Evolutionary conservation across 2,113 vertebrate genomes (phyloP).

Genomic region (Eclectus roratus): DNA sequence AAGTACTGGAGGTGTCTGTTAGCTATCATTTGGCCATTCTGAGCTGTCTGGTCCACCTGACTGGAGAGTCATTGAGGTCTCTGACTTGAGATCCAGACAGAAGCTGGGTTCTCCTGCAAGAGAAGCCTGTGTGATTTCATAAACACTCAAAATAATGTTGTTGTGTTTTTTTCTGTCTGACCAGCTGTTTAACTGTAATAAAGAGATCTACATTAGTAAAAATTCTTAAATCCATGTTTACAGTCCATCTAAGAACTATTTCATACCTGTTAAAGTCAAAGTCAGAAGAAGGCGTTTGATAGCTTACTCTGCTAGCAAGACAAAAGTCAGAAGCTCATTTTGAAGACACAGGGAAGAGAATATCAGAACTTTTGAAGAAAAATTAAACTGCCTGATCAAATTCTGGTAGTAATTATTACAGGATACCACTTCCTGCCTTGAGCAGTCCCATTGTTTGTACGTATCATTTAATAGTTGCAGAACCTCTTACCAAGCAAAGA

Average conservation of each 20-base stretch:
- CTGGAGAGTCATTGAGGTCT: not conserved
- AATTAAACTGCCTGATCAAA: not conserved
- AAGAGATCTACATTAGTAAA: not conserved
- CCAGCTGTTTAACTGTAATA: not conserved
- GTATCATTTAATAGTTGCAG: not conserved
- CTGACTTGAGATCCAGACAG: not conserved
- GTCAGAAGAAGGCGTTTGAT: not conserved
- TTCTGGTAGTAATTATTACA: not conserved
- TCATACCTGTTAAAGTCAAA: not conserved
- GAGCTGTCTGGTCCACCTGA: not conserved
- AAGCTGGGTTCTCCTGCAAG: not conserved
- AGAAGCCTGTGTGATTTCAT: not conserved
- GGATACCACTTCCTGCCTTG: not conserved
- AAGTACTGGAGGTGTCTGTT: not conserved
- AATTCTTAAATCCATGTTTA: not conserved
- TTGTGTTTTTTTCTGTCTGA: not conserved
- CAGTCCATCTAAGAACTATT: not conserved
- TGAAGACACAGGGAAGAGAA: not conserved
- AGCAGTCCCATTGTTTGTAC: not conserved
- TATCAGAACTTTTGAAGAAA: not conserved
- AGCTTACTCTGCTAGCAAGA: not conserved
- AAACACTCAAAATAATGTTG: not conserved
- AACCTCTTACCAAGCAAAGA: not conserved
- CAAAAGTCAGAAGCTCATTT: not conserved
- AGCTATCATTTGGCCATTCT: not conserved